Conservation (phyloP, 2,797 vertebrate genomes). For the Sebastes diploproa region DNA sequence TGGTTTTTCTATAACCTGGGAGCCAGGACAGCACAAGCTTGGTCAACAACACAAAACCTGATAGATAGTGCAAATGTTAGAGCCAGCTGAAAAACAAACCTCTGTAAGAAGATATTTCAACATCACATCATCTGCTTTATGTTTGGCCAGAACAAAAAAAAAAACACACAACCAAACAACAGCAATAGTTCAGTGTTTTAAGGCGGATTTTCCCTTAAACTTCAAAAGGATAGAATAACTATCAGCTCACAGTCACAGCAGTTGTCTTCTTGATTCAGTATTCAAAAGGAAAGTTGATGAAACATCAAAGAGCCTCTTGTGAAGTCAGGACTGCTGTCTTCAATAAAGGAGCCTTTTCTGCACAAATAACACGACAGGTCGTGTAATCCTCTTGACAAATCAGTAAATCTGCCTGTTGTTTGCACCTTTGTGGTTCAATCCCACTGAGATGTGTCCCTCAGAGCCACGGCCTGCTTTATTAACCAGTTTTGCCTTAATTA, state of each 20-base stretch:
- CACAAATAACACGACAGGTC: conserved; percentile 54
- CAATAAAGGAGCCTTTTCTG: conserved; percentile 30
- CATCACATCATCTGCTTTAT: neutral
- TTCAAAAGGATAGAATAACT: conserved; percentile 25
- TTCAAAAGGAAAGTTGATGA: conserved; percentile 49
- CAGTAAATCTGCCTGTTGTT: conserved; percentile 56
- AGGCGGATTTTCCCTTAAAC: conserved; percentile 20
- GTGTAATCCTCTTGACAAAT: conserved; percentile 69
- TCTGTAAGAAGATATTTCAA: neutral
- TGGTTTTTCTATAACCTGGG: neutral
- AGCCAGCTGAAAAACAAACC: neutral
- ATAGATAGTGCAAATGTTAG: neutral
- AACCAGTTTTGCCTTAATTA: conserved; percentile 78
- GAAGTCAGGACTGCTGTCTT: conserved; percentile 46
- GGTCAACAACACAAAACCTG: neutral
- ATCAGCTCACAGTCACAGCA: conserved; percentile 13
- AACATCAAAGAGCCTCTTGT: conserved; percentile 58
- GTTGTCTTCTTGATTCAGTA: conserved; percentile 33
- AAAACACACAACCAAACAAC: neutral
- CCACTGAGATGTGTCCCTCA: conserved; percentile 56
- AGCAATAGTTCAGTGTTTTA: conserved; percentile 3
- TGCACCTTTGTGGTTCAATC: conserved; percentile 62
- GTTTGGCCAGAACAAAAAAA: neutral
- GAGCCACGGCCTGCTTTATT: conserved; percentile 65
- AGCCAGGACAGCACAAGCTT: neutral